phyloP scores from a whole-genome alignment of 1,140 invertebrate species.

The Ceratitis capitata region DNA sequence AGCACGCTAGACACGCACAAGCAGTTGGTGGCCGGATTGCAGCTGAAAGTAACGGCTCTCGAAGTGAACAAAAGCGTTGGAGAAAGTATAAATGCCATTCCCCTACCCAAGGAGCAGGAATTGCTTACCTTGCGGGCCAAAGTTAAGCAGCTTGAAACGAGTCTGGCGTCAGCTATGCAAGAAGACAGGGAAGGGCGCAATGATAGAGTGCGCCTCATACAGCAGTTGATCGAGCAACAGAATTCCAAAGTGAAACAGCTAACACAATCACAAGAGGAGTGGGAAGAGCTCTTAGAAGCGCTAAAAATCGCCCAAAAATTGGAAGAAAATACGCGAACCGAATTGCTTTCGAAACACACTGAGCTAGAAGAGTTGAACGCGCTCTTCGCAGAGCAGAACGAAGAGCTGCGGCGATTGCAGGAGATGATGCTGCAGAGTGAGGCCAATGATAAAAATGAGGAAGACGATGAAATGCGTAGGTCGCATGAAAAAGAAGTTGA shows the following conservation, averaged over 20 bases:
- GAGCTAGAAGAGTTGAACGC: constrained; percentile 57
- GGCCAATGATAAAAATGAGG: constrained; percentile 42
- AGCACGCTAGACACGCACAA: not conserved
- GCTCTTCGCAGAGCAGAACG: constrained; percentile 56
- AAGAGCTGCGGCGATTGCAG: constrained; percentile 53
- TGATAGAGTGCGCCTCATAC: constrained; percentile 51
- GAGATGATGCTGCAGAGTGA: constrained; percentile 46
- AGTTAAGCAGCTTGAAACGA: constrained; percentile 50
- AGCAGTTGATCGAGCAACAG: constrained; percentile 52
- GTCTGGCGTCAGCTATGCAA: constrained; percentile 45
- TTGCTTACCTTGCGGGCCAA: constrained; percentile 44
- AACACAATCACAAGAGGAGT: constrained; percentile 49
- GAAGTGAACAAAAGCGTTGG: not conserved
- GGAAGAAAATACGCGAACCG: constrained; percentile 49
- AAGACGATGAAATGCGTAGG: constrained; percentile 50
- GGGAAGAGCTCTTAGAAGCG: constrained; percentile 52
- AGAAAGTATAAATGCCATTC: not conserved
- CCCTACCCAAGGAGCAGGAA: not conserved
- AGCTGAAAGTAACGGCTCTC: not conserved
- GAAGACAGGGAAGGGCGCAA: constrained; percentile 45
- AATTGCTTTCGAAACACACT: constrained; percentile 52
- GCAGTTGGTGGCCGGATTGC: not conserved
- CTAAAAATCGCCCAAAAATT: constrained; percentile 51
- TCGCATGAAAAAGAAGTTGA: constrained; percentile 46
- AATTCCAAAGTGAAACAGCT: constrained; percentile 55